Evolutionary conservation across 2,888 invertebrate species (phyloP).

Genomic region (Acronicta aceris): DNA sequence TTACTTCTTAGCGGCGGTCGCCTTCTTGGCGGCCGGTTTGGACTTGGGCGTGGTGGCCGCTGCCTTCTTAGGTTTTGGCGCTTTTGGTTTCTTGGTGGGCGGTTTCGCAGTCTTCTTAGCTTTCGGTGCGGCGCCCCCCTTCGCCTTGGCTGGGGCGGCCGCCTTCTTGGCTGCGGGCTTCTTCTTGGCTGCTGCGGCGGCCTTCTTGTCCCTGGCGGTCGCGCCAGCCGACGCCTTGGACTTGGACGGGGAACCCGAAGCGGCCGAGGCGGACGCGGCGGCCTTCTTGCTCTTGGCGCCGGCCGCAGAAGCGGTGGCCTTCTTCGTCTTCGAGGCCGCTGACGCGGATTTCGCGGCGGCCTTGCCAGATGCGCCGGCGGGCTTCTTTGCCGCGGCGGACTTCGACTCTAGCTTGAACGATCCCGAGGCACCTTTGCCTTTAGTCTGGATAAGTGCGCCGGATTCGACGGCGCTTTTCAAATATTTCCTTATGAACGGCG

Average conservation of each 20-base stretch:
- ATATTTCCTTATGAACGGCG: slow-evolving; percentile 89
- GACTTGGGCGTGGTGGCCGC: slow-evolving; percentile 56
- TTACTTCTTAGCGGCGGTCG: slow-evolving; percentile 52
- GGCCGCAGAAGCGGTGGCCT: slow-evolving; percentile 4
- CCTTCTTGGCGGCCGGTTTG: slow-evolving; percentile 55
- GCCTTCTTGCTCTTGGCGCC: slow-evolving; percentile 29
- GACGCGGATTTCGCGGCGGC: slow-evolving; percentile 10
- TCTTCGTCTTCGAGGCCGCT: slow-evolving; percentile 15
- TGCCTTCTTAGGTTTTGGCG: slow-evolving; percentile 74
- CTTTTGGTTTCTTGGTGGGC: slow-evolving; percentile 73
- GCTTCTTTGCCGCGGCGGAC: slow-evolving; percentile 42
- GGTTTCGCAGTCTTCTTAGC: slow-evolving; percentile 65
- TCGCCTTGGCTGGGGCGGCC: slow-evolving; percentile 52
- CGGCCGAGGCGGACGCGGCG: slow-evolving; percentile 51
- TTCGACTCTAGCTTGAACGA: slow-evolving; percentile 76
- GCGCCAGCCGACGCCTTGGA: slow-evolving; percentile 37
- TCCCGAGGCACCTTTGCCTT: slow-evolving; percentile 88
- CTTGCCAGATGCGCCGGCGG: slow-evolving; percentile 13
- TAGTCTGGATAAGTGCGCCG: slow-evolving; percentile 87
- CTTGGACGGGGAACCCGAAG: slow-evolving; percentile 51
- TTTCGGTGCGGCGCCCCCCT: slow-evolving; percentile 62
- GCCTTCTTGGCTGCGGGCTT: slow-evolving; percentile 61
- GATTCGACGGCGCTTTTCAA: slow-evolving; percentile 76
- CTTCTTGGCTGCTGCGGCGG: slow-evolving; percentile 62
- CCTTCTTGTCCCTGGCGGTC: slow-evolving; percentile 59